Conservation (phyloP, 2,113 vertebrate genomes). For the Nothobranchius kuhntae region DNA sequence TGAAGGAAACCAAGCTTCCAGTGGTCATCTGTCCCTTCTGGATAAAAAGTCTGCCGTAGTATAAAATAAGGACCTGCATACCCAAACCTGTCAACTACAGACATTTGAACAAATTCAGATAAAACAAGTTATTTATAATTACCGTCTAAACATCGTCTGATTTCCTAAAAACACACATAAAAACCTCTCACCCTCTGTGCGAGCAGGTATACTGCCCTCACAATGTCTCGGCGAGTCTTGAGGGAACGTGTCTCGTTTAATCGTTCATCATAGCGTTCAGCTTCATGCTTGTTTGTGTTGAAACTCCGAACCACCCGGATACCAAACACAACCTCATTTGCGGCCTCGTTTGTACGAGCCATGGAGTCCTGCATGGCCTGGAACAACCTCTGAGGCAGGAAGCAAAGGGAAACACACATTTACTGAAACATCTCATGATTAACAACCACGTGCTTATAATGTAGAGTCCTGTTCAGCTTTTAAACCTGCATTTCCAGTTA, state of each 20-base stretch:
- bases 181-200: conserved; percentile 72
- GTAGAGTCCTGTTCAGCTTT: too few species aligned
- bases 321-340: conserved; percentile 78
- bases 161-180: not conserved
- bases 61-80: conserved; percentile 79
- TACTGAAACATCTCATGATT: not conserved
- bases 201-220: conserved; percentile 71
- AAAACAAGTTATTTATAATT: not conserved
- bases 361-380: conserved; percentile 77
- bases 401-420: not conserved
- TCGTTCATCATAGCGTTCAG: conserved; percentile 69
- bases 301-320: conserved; percentile 83
- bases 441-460: too few species aligned
- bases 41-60: conserved; percentile 79
- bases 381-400: conserved; percentile 55
- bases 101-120: not conserved
- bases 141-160: not conserved
- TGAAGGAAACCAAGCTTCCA: conserved; percentile 85
- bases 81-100: conserved; percentile 74
- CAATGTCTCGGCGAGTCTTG: conserved; percentile 63
- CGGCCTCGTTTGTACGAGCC: conserved; percentile 77
- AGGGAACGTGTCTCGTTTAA: conserved; percentile 75
- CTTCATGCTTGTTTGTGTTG: conserved; percentile 76
- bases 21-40: conserved; percentile 75
- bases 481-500: too few species aligned